phyloP scores from a whole-genome alignment of 2,888 invertebrate genomes.

The Epinotia bilunana region DNA sequence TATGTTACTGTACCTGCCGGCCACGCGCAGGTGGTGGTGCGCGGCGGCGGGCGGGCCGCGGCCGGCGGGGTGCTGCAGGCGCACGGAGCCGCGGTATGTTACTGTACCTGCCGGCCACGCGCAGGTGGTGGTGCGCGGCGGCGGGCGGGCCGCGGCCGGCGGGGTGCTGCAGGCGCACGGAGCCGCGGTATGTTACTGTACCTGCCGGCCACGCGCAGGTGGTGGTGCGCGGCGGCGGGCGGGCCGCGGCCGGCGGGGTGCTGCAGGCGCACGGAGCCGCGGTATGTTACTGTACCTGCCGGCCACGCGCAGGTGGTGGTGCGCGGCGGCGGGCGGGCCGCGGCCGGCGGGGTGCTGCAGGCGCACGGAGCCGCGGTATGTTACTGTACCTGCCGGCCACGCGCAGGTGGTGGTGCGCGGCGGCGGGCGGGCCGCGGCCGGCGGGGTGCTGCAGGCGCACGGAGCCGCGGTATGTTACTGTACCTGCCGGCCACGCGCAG shows the following conservation, averaged over 20 bases:
- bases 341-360: conserved; percentile 78
- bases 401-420: no score
- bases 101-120: conserved; percentile 50
- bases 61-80: no score
- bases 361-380: conserved; percentile 85
- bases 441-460: no score
- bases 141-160: conserved; percentile 81
- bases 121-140: conserved; percentile 79
- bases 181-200: conserved; percentile 79
- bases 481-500: conserved; percentile 50
- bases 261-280: conserved; percentile 85
- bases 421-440: no score
- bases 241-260: conserved; percentile 80
- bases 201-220: conserved; percentile 54
- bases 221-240: conserved; percentile 82
- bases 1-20: no score
- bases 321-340: conserved; percentile 81
- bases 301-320: conserved; percentile 69
- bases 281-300: conserved; percentile 55
- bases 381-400: no score
- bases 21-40: no score
- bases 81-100: no score
- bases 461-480: no score
- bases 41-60: no score
- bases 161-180: conserved; percentile 79